These are phyloP conservation scores for Archocentrus centrarchus DNA, from an alignment of 2,113 vertebrate species.

Conservation along the genomic window DNA sequence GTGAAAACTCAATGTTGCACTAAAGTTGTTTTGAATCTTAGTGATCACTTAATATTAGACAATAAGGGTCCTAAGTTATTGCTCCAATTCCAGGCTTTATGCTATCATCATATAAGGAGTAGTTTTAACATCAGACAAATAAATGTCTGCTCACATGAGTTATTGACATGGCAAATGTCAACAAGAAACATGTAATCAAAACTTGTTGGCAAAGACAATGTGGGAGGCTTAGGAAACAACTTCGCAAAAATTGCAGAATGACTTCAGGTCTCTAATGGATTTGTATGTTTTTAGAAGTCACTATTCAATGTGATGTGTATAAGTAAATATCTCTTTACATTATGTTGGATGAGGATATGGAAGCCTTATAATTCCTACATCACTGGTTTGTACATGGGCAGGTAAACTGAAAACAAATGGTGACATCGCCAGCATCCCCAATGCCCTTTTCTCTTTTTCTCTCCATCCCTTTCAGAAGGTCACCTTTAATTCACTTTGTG, in stretches of 20 bases:
- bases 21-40: not conserved
- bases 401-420: conserved; percentile 11
- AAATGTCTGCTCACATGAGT: not conserved
- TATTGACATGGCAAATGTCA: too few relatives aligned
- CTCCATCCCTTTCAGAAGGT: conserved; percentile 61
- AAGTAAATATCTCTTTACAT: not conserved
- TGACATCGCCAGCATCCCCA: conserved; percentile 37
- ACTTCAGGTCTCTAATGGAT: not conserved
- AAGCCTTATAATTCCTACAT: not conserved
- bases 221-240: not conserved
- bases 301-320: not conserved
- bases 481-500: conserved; percentile 80
- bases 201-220: not conserved
- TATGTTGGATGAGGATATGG: not conserved
- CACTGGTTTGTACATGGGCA: not conserved
- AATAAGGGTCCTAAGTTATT: not conserved
- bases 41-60: not conserved
- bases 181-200: not conserved
- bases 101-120: not conserved
- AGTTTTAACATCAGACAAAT: not conserved
- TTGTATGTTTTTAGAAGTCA: not conserved
- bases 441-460: conserved; percentile 17
- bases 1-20: not conserved
- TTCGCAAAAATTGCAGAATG: not conserved
- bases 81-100: not conserved